phyloP scores from a whole-genome alignment of 1,140 invertebrate genomes.

The Drosophila pectinifera region DNA sequence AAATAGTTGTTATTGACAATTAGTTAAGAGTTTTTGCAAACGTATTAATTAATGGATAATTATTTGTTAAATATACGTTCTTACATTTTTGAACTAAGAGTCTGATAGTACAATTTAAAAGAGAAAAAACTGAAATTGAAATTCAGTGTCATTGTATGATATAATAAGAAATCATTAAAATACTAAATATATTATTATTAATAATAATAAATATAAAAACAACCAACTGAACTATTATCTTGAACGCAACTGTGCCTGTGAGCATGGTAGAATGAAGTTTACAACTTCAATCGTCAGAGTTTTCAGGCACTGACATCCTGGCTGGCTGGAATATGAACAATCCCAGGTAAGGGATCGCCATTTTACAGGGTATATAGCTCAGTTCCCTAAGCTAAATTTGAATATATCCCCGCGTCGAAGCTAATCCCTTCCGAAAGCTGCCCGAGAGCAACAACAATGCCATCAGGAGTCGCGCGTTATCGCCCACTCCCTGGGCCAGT shows the following conservation, averaged over 20 bases:
- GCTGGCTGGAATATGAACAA: not conserved
- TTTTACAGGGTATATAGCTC: conserved; percentile 10
- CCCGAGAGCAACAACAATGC: conserved; percentile 27
- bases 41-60: no score
- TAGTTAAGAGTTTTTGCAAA: no score
- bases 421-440: conserved; percentile 28
- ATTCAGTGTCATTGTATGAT: no score
- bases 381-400: not conserved
- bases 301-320: not conserved
- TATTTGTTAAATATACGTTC: no score
- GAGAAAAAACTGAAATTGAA: no score
- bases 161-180: not conserved
- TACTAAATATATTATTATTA: no score
- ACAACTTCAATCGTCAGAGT: not conserved
- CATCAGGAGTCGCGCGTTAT: not conserved
- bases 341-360: not conserved
- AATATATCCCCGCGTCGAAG: not conserved
- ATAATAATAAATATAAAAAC: not conserved
- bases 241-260: not conserved
- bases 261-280: not conserved
- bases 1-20: no score
- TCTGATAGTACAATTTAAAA: no score
- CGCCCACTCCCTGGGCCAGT: conserved; percentile 24
- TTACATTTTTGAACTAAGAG: no score
- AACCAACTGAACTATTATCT: not conserved